A percentile compares a stretch with the other conserved stretches of the same genome.
Evolutionary conservation across 2,797 vertebrate genomes (phyloP).

Genomic region (Apogon talboti): DNA sequence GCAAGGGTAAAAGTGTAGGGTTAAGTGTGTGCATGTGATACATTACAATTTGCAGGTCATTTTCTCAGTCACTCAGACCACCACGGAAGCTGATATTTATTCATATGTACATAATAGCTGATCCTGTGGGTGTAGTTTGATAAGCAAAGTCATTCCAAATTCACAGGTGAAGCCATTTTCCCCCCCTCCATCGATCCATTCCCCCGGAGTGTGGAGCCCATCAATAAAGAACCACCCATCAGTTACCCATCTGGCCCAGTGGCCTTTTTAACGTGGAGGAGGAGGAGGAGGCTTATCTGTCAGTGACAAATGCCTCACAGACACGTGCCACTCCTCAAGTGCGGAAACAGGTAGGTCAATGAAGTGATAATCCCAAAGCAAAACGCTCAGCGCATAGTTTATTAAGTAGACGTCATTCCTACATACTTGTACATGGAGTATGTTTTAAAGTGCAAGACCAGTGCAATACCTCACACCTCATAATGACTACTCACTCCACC

Average conservation of each 20-base stretch:
- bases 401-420: not conserved
- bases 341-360: conserved; percentile 4
- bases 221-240: conserved; percentile 65
- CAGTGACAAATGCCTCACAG: conserved; percentile 45
- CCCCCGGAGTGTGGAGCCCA: conserved; percentile 23
- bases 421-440: not conserved
- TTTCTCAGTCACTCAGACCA: conserved; percentile 29
- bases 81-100: conserved; percentile 42
- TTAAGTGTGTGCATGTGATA: conserved; percentile 19
- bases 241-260: conserved; percentile 57
- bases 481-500: not conserved
- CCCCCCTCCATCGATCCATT: conserved; percentile 44
- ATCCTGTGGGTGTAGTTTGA: conserved; percentile 31
- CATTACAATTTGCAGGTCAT: conserved; percentile 13
- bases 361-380: not conserved
- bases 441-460: not conserved
- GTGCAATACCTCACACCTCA: not conserved
- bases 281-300: conserved; percentile 42
- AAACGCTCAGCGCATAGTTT: conserved; percentile 1
- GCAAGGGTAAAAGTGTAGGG: conserved; percentile 3
- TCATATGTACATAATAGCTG: conserved; percentile 25
- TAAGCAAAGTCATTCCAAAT: conserved; percentile 26
- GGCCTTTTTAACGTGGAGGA: conserved; percentile 38
- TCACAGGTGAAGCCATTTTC: conserved; percentile 44
- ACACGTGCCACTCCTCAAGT: conserved; percentile 50